Evolutionary conservation across 2,888 invertebrate genomes (phyloP), one percentile per base, ranked within the genome.

Genomic region (Archaeoteleia sp.): DNA sequence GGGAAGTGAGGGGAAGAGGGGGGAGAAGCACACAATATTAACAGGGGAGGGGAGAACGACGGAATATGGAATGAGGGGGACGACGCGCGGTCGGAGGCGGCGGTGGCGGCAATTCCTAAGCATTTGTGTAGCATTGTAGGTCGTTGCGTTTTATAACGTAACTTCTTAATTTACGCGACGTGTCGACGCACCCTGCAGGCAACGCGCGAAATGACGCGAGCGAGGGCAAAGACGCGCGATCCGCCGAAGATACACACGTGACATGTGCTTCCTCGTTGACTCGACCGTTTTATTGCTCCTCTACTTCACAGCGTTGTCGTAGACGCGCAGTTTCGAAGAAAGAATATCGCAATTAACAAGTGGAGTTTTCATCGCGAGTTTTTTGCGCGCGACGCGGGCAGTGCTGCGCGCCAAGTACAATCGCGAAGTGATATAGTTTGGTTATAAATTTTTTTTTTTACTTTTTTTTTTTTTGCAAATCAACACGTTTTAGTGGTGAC

Each of bases 141-240:
- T 83, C 83, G 82, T 78, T 81, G 79, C 81, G 80, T 83, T 83
- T 82, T 82, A 78, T 80, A 81, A 81, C 78, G 77, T 74, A 78
- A 79, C 80, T 81, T 75, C 74, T 81, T 79, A 77, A 81, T 79
- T 80, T 78, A 74, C 79, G 75, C 68, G 58, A 54, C 58, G 67
- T 72, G 71, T 66, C 67, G 67, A 65, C 67, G 70, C 67, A 67
- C 65, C 55, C 70, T 54, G 54, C 39, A 35, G 45, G 54, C 55
- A 45, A 66, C 58, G 51, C 43, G 46, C 45, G 67, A 46, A 62
- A 71, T 67, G 71, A 69, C 66, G 69, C 70, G 53, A 43, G 35
- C 34, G 40, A 58, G 40, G 63, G 45, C 45, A 37, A 55, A 42
- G 45, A 30, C 61, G 60, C 48, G 54, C 54, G 51, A 43, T 42